phyloP scores from a whole-genome alignment of 2,888 invertebrate genomes.

The Folsomia manolachei region DNA sequence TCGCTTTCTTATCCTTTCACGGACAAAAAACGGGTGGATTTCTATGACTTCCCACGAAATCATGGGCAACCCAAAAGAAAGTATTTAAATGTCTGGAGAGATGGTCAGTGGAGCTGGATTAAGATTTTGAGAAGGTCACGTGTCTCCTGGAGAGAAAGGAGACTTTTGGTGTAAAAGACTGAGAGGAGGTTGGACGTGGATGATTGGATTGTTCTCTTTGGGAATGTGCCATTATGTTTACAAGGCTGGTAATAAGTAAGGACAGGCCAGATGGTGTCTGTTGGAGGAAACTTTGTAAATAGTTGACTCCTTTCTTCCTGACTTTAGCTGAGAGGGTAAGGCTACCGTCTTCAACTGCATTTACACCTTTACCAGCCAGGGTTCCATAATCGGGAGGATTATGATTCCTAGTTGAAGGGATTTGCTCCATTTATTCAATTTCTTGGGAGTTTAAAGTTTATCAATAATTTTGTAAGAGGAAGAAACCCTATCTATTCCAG shows the following conservation, averaged over 20 bases:
- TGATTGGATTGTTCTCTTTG: not conserved
- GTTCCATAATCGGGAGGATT: no score
- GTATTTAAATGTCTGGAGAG: not conserved
- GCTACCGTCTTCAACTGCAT: no score
- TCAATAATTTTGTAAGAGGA: no score
- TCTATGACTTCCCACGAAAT: not conserved
- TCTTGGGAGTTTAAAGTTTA: no score
- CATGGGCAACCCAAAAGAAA: not conserved
- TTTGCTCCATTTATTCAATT: no score
- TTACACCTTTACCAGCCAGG: no score
- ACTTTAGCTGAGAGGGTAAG: no score
- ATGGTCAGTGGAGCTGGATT: not conserved
- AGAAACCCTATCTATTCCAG: no score
- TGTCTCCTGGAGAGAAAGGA: not conserved
- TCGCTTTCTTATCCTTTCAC: no score
- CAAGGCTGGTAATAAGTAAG: not conserved
- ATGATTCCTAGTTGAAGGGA: no score
- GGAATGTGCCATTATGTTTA: not conserved
- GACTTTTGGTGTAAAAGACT: no score
- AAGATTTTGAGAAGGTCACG: not conserved
- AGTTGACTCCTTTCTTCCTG: not conserved
- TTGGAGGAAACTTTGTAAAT: not conserved
- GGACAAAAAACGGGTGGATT: not conserved
- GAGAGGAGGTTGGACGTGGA: no score
- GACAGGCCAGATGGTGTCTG: not conserved